A percentile compares a stretch with the other conserved stretches of the same genome.
Evolutionary conservation across 2,113 vertebrate species (phyloP).

Genomic region (Chaenogobius annularis): DNA sequence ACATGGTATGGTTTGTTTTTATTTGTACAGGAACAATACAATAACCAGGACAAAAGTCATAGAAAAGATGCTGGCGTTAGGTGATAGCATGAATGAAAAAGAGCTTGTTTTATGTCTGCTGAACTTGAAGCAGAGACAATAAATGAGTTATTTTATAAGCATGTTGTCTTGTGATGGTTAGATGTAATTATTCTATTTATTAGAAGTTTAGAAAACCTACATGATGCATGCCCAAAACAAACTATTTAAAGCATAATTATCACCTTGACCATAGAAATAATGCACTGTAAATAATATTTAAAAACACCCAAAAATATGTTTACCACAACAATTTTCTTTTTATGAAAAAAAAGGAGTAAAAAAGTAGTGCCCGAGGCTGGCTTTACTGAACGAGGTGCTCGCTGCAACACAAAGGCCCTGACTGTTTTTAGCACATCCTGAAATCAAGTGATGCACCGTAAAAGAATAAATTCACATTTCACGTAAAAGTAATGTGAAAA

Average conservation of each 20-base stretch:
- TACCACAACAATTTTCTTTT: constrained; percentile 19
- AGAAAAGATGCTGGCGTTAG: too few species aligned
- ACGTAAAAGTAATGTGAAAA: constrained; percentile 80
- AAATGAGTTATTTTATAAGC: too few species aligned
- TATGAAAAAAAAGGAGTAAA: constrained; percentile 70
- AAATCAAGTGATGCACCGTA: constrained; percentile 83
- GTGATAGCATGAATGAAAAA: too few species aligned
- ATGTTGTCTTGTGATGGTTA: not conserved
- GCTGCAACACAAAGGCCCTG: constrained; percentile 81
- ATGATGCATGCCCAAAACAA: not conserved
- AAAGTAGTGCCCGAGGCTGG: constrained; percentile 82
- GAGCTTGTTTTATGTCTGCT: too few species aligned
- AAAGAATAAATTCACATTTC: constrained; percentile 81
- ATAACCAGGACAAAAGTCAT: too few species aligned
- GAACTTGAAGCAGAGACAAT: too few species aligned
- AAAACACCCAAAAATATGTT: not conserved
- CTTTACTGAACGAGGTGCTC: constrained; percentile 83
- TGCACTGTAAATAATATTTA: not conserved
- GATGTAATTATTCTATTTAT: not conserved
- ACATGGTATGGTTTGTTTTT: too few species aligned
- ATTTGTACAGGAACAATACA: too few species aligned
- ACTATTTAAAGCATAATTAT: not conserved
- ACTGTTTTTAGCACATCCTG: constrained; percentile 85
- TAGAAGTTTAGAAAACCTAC: not conserved
- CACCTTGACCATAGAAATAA: not conserved